phyloP scores from a whole-genome alignment of 2,113 vertebrate species.

The Platichthys stellatus region DNA sequence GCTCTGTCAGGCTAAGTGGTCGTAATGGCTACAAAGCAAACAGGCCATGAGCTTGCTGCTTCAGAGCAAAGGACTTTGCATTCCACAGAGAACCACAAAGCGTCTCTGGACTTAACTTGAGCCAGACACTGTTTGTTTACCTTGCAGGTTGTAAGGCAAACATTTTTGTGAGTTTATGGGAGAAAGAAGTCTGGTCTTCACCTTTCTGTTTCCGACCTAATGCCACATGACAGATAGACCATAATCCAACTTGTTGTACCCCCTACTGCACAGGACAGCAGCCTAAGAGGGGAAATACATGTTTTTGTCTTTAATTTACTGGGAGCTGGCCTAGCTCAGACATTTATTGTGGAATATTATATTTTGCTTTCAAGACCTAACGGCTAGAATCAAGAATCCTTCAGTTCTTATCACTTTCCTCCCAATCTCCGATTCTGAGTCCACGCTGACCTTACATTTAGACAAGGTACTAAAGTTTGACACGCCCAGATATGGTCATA shows the following conservation, averaged over 20 bases:
- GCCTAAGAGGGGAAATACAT: background rate
- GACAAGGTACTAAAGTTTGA: background rate
- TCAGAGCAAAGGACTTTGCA: conserved; percentile 51
- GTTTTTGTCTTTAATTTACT: background rate
- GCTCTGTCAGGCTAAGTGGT: conserved; percentile 72
- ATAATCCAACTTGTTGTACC: conserved; percentile 13
- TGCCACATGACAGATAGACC: conserved; percentile 29
- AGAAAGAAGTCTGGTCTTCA: conserved; percentile 35
- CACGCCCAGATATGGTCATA: background rate
- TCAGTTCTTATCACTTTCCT: background rate
- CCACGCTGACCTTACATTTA: background rate
- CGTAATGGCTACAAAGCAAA: conserved; percentile 76
- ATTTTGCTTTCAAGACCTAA: conserved; percentile 18
- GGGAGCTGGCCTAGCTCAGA: background rate
- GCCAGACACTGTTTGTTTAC: conserved; percentile 64
- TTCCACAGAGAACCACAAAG: conserved; percentile 64
- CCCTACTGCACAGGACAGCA: background rate
- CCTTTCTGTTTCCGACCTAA: conserved; percentile 40
- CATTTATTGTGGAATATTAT: background rate
- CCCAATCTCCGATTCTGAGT: background rate
- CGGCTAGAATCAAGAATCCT: background rate
- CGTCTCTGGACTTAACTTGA: conserved; percentile 61
- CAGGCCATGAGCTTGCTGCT: conserved; percentile 38
- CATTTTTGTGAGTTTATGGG: conserved; percentile 54
- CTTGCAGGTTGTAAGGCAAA: conserved; percentile 67